phyloP scores from a whole-genome alignment of 2,113 vertebrate genomes.

The Datnioides undecimradiatus region DNA sequence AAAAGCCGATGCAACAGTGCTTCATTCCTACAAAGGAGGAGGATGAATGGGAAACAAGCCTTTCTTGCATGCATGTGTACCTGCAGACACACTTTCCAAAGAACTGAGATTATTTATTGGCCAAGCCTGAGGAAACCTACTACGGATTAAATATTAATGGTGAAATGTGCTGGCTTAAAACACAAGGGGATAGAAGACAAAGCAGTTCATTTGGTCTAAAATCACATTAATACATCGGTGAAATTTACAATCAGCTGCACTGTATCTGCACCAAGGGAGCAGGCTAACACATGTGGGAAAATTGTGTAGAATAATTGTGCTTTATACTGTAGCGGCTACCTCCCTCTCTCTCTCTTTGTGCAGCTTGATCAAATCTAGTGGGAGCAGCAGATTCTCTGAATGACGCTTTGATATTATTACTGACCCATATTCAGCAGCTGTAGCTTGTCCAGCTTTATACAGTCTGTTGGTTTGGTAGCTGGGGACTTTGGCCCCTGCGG shows the following conservation, averaged over 20 bases:
- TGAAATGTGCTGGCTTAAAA: neutral
- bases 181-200: neutral
- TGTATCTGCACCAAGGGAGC: neutral
- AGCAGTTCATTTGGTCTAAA: neutral
- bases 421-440: slow-evolving; percentile 74
- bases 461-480: slow-evolving; percentile 31
- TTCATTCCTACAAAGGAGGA: neutral
- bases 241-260: neutral
- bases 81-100: neutral
- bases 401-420: slow-evolving; percentile 63
- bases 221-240: neutral
- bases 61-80: neutral
- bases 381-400: slow-evolving; percentile 53
- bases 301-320: slow-evolving; percentile 15
- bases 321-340: neutral
- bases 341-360: neutral
- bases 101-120: slow-evolving; percentile 18
- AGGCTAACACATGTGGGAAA: slow-evolving; percentile 16
- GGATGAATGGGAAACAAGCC: slow-evolving; percentile 13
- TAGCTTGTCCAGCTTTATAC: slow-evolving; percentile 41
- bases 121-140: slow-evolving; percentile 11
- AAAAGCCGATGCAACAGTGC: slow-evolving; percentile 7
- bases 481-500: slow-evolving; percentile 49
- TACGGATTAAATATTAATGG: slow-evolving; percentile 38
- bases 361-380: slow-evolving; percentile 35